A percentile compares a stretch with the other conserved stretches of the same genome.
These are phyloP conservation scores for Ernsta delagoae DNA, from an alignment of 2,888 invertebrate genomes.

Conservation along the genomic window DNA sequence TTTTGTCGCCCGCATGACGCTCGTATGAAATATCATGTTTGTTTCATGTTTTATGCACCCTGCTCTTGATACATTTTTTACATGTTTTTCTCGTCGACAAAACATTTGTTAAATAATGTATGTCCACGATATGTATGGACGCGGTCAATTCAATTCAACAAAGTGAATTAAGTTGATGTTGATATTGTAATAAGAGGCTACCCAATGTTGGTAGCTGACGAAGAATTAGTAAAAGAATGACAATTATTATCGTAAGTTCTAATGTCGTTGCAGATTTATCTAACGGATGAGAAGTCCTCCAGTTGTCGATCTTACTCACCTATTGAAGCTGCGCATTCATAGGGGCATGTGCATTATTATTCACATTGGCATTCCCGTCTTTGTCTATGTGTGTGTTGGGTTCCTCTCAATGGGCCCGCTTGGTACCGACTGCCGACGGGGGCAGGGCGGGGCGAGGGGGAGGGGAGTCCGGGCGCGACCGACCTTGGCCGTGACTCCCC, in stretches of 20 bases:
- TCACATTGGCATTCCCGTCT: constrained; percentile 27
- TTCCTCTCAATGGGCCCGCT: constrained; percentile 63
- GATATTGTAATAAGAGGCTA: neutral
- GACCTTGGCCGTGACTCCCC: constrained; percentile 84
- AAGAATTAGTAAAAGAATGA: neutral
- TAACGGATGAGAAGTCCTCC: no score
- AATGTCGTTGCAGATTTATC: neutral
- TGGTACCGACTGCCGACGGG: constrained; percentile 39
- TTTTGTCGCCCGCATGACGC: constrained; percentile 13
- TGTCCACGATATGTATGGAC: neutral
- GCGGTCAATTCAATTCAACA: neutral
- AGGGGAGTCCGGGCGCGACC: constrained; percentile 54
- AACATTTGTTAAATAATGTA: neutral
- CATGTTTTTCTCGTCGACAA: neutral
- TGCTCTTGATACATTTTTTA: constrained; percentile 1
- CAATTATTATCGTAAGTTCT: neutral
- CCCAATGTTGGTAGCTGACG: neutral
- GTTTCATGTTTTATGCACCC: constrained; percentile 13
- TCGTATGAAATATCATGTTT: constrained; percentile 10
- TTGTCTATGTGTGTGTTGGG: constrained; percentile 48
- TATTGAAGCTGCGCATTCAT: constrained; percentile 16
- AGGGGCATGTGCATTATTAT: constrained; percentile 32
- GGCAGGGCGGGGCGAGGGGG: no score
- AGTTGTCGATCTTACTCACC: neutral
- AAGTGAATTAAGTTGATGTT: neutral